A percentile compares a stretch with the other conserved stretches of the same genome.
These are phyloP conservation scores for Hemitrygon akajei DNA, from an alignment of 2,797 vertebrate genomes.

Conservation along the genomic window DNA sequence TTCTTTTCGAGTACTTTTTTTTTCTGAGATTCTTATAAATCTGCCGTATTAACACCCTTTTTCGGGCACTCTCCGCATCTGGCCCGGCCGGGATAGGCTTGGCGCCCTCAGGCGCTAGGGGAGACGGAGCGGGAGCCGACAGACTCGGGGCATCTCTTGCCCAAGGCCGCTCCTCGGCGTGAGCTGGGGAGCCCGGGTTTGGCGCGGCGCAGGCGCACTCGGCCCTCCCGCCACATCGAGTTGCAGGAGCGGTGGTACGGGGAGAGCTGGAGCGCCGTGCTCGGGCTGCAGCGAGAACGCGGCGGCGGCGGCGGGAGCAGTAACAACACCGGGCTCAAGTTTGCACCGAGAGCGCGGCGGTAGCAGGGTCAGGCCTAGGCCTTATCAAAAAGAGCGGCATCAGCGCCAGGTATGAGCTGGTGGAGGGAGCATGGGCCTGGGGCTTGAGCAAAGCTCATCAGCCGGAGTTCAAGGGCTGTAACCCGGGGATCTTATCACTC, in stretches of 20 bases:
- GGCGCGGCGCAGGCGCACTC: not conserved
- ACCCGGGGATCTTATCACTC: not conserved
- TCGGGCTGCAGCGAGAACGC: conserved; percentile 15
- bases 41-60: too few relatives aligned
- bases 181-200: not conserved
- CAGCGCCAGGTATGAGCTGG: not conserved
- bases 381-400: not conserved
- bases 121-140: not conserved
- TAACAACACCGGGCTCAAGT: too few relatives aligned
- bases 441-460: not conserved
- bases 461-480: not conserved
- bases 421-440: not conserved
- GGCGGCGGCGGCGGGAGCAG: not conserved
- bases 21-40: too few relatives aligned
- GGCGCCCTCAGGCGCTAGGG: not conserved
- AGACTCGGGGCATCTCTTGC: not conserved
- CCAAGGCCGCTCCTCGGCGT: not conserved
- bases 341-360: not conserved
- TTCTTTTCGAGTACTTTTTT: too few relatives aligned
- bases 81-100: too few relatives aligned
- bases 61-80: too few relatives aligned
- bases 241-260: not conserved
- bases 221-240: conserved; percentile 24
- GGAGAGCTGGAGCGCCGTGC: not conserved
- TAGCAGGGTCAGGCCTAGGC: not conserved